These are phyloP conservation scores for Nothobranchius kuhntae DNA, from an alignment of 2,113 vertebrate species.

Conservation along the genomic window DNA sequence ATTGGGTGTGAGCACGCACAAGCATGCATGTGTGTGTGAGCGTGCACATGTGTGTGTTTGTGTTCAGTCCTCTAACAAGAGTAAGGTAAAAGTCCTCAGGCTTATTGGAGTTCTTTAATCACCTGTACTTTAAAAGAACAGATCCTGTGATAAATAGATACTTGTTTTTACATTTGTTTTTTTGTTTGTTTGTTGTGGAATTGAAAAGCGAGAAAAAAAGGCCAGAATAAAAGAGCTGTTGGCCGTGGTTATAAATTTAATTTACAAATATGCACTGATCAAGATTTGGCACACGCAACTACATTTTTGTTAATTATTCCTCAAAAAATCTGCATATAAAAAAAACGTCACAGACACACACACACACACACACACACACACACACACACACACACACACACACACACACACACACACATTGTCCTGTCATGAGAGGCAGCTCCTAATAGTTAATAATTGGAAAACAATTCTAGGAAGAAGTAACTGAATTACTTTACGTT, in stretches of 20 bases:
- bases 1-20: neutral
- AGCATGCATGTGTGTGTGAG: neutral
- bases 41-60: neutral
- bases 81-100: neutral
- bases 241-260: neutral
- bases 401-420: neutral
- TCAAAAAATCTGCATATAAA: constrained; percentile 21
- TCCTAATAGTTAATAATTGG: neutral
- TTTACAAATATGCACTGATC: neutral
- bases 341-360: constrained; percentile 44
- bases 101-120: constrained; percentile 34
- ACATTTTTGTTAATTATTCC: constrained; percentile 28
- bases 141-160: constrained; percentile 14
- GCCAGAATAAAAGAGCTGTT: constrained; percentile 9
- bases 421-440: constrained; percentile 30
- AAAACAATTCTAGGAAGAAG: too few relatives aligned
- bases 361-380: neutral
- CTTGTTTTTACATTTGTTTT: constrained; percentile 4
- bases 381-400: constrained; percentile 49
- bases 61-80: constrained; percentile 1
- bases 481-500: too few relatives aligned
- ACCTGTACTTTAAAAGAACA: neutral
- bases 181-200: constrained; percentile 10
- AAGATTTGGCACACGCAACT: too few relatives aligned
- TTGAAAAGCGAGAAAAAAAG: constrained; percentile 14